Conservation (phyloP, 2,797 vertebrate genomes). For the Anas capensis region DNA sequence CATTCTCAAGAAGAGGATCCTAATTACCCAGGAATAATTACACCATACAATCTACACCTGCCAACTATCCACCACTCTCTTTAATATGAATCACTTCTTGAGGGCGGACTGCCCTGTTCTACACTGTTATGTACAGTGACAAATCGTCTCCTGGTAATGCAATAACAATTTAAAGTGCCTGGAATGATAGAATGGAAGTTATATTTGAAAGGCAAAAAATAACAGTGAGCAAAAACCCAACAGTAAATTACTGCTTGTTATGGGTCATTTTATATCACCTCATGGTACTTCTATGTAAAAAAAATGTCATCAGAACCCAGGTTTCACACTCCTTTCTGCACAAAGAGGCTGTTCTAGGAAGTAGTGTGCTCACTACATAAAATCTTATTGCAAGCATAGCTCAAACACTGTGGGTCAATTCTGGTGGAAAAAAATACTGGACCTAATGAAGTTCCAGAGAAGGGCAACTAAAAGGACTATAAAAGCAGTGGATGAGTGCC, state of each 20-base stretch:
- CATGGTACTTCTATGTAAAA: neutral
- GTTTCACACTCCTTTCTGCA: neutral
- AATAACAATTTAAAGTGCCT: slow-evolving; percentile 20
- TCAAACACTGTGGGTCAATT: neutral
- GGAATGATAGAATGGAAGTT: slow-evolving; percentile 27
- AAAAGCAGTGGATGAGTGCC: neutral
- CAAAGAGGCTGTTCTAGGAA: neutral
- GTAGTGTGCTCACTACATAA: neutral
- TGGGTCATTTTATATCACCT: neutral
- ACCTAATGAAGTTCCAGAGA: neutral
- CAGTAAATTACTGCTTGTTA: slow-evolving; percentile 22
- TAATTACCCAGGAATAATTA: slow-evolving; percentile 33
- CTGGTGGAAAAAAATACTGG: neutral
- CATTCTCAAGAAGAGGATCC: neutral
- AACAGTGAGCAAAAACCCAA: neutral
- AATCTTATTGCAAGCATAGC: neutral
- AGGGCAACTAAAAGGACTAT: neutral
- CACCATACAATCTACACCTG: neutral
- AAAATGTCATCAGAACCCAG: neutral
- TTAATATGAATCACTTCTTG: neutral
- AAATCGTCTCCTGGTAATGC: slow-evolving; percentile 11
- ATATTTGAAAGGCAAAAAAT: slow-evolving; percentile 11
- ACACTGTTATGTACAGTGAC: neutral
- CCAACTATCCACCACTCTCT: neutral
- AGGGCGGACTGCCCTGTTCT: neutral